Evolutionary conservation across 2,888 invertebrate species (phyloP).

Genomic region (Drosophila parthenogenetica): DNA sequence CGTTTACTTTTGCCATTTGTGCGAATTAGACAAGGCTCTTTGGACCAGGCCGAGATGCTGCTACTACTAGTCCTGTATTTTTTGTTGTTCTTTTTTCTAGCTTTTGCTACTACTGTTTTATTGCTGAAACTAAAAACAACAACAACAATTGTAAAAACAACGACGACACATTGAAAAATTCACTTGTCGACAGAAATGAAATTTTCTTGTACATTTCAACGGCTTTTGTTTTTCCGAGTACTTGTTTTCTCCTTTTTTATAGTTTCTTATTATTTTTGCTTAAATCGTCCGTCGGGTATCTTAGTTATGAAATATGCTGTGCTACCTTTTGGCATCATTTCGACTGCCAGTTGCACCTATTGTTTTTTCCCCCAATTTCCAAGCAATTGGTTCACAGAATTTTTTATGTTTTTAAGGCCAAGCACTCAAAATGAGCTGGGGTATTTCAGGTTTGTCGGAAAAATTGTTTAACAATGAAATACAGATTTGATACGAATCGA

Average conservation of each 20-base stretch:
- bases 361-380: neutral
- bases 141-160: constrained; percentile 40
- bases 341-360: neutral
- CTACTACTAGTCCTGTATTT: constrained; percentile 17
- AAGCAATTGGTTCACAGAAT: neutral
- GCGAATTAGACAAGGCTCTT: constrained; percentile 69
- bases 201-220: constrained; percentile 67
- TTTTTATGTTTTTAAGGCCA: neutral
- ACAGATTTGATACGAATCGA: too few relatives aligned
- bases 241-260: constrained; percentile 37
- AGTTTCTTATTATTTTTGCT: constrained; percentile 35
- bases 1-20: constrained; percentile 78
- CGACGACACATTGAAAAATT: constrained; percentile 57
- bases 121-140: constrained; percentile 53
- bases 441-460: too few relatives aligned
- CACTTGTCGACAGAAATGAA: constrained; percentile 67
- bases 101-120: constrained; percentile 49
- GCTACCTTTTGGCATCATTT: too few relatives aligned
- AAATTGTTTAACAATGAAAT: too few relatives aligned
- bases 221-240: constrained; percentile 58
- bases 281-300: too few relatives aligned
- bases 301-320: too few relatives aligned
- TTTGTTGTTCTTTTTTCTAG: constrained; percentile 24
- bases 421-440: too few relatives aligned
- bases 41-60: constrained; percentile 43